These are phyloP conservation scores for Drosophila varians DNA, from an alignment of 1,140 invertebrate species.

Conservation along the genomic window DNA sequence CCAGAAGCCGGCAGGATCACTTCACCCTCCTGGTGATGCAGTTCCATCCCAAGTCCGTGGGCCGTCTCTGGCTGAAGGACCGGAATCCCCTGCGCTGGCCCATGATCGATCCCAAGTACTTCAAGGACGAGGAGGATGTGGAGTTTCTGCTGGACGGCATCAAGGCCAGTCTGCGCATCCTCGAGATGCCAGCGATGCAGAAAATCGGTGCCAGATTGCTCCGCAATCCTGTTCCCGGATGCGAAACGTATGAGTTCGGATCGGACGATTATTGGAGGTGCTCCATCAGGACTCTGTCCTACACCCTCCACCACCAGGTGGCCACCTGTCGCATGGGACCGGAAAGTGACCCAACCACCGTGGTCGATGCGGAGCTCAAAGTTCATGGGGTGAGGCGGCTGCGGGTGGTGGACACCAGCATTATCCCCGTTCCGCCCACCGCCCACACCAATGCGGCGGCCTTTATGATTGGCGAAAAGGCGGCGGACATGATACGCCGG, in stretches of 20 bases:
- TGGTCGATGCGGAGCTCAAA: constrained; percentile 90
- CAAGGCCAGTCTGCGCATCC: constrained; percentile 86
- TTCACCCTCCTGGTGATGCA: constrained; percentile 89
- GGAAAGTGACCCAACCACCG: constrained; percentile 86
- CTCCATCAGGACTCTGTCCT: constrained; percentile 86
- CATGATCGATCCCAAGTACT: constrained; percentile 90
- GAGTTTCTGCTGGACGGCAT: constrained; percentile 88
- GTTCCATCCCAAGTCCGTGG: constrained; percentile 89
- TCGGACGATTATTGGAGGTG: constrained; percentile 91
- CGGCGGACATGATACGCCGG: constrained; percentile 90
- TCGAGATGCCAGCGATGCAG: constrained; percentile 86
- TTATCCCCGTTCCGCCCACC: constrained; percentile 89
- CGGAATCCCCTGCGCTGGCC: constrained; percentile 90
- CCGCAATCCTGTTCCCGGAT: constrained; percentile 86
- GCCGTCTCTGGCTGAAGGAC: constrained; percentile 87
- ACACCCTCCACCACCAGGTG: constrained; percentile 89
- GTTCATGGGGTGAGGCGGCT: constrained; percentile 89
- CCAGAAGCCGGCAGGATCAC: constrained; percentile 84
- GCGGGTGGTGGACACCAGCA: constrained; percentile 90
- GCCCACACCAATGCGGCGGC: constrained; percentile 90
- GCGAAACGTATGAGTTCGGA: constrained; percentile 85
- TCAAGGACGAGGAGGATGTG: constrained; percentile 87
- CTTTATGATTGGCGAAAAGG: constrained; percentile 95
- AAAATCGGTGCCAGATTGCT: constrained; percentile 86
- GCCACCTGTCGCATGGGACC: constrained; percentile 92